A percentile compares a stretch with the other conserved stretches of the same genome.
Evolutionary conservation across 2,888 invertebrate species (phyloP).

Genomic region (Ophioninae sp.): DNA sequence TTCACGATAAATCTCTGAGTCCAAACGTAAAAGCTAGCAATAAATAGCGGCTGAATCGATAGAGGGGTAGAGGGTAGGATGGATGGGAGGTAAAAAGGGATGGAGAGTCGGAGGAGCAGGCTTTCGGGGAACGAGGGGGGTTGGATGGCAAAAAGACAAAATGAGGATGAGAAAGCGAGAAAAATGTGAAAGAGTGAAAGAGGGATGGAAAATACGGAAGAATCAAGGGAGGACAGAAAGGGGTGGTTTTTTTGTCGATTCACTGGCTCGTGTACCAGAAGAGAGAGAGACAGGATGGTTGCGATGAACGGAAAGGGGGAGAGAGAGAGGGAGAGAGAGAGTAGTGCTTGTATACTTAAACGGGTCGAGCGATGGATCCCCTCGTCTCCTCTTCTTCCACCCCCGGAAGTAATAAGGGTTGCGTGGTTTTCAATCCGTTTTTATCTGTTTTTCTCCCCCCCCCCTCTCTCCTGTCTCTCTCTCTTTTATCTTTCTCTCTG

Average conservation of each 20-base stretch:
- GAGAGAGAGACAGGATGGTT: too few relatives aligned
- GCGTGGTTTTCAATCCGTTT: slow-evolving; percentile 60
- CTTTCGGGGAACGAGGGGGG: slow-evolving; percentile 12
- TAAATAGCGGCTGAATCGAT: slow-evolving; percentile 64
- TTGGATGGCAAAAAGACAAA: slow-evolving; percentile 38
- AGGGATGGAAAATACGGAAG: slow-evolving; percentile 2
- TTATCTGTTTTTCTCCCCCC: slow-evolving; percentile 36
- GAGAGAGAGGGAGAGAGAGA: background rate
- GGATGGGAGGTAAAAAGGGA: slow-evolving; percentile 23
- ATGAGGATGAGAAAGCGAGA: slow-evolving; percentile 44
- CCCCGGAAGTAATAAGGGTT: slow-evolving; percentile 62
- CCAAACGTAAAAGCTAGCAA: slow-evolving; percentile 64
- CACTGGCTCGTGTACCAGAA: slow-evolving; percentile 47
- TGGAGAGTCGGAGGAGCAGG: background rate
- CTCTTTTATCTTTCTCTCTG: slow-evolving; percentile 5
- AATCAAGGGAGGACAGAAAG: slow-evolving; percentile 32
- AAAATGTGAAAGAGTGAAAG: slow-evolving; percentile 15
- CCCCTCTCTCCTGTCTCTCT: slow-evolving; percentile 1
- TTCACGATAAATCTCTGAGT: slow-evolving; percentile 64
- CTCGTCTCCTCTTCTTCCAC: slow-evolving; percentile 26
- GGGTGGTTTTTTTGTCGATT: slow-evolving; percentile 47
- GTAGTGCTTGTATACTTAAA: slow-evolving; percentile 57
- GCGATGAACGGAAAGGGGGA: slow-evolving; percentile 33
- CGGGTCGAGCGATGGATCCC: slow-evolving; percentile 59
- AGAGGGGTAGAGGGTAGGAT: slow-evolving; percentile 39